These are phyloP conservation scores for Rhegmatorhina hoffmannsi DNA, from an alignment of 2,113 vertebrate genomes.

Conservation along the genomic window DNA sequence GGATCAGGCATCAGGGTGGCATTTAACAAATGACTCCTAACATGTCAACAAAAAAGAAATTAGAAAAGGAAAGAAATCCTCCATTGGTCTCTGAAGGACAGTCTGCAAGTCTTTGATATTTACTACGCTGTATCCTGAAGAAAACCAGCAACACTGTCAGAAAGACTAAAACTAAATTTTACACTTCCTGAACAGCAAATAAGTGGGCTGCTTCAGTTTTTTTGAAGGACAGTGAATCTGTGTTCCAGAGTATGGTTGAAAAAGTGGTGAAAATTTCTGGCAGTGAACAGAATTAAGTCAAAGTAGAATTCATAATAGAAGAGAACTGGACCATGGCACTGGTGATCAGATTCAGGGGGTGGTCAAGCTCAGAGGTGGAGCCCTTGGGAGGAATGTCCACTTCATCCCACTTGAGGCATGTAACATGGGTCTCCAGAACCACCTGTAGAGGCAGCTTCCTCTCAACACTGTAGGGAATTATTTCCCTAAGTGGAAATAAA, in stretches of 20 bases:
- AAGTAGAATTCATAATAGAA: background rate
- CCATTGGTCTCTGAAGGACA: background rate
- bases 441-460: background rate
- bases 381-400: background rate
- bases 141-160: background rate
- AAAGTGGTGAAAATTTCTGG: background rate
- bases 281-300: background rate
- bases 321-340: background rate
- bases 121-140: background rate
- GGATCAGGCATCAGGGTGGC: too few relatives aligned
- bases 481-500: background rate
- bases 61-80: background rate
- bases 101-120: background rate
- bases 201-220: background rate
- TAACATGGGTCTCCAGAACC: background rate
- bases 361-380: background rate
- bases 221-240: background rate
- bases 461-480: background rate
- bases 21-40: conserved; percentile 7
- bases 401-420: background rate
- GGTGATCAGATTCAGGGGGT: background rate
- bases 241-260: background rate
- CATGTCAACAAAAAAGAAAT: conserved; percentile 20
- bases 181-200: background rate
- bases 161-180: background rate